phyloP scores from a whole-genome alignment of 2,113 vertebrate genomes.

The Agelaius phoeniceus region DNA sequence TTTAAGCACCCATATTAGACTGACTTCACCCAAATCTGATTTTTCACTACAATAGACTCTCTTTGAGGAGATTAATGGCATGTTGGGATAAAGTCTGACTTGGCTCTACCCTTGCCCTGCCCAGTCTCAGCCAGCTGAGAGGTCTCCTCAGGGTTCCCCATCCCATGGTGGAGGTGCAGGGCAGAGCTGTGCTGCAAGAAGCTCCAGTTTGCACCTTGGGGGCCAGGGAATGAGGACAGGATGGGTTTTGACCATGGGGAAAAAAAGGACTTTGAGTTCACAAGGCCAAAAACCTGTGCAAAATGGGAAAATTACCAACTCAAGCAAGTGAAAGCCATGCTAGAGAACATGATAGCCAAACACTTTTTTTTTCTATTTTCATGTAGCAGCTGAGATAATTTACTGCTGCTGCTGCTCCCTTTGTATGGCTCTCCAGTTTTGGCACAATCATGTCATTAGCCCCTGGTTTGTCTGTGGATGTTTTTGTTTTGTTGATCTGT shows the following conservation, averaged over 20 bases:
- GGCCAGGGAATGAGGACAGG: not conserved
- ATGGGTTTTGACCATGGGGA: not conserved
- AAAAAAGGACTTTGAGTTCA: not conserved
- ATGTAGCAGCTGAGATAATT: constrained; percentile 12
- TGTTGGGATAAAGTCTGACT: not conserved
- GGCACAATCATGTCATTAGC: not conserved
- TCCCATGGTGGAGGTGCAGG: rapidly evolving
- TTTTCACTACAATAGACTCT: not conserved
- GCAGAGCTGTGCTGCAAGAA: not conserved
- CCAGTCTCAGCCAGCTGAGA: not conserved
- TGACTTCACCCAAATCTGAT: not conserved
- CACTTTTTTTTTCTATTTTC: not conserved
- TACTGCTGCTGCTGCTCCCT: not conserved
- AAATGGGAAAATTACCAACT: not conserved
- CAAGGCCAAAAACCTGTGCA: not conserved
- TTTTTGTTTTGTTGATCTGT: not conserved
- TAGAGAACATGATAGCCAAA: not conserved
- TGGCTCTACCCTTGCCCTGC: not conserved
- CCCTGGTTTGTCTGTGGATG: not conserved
- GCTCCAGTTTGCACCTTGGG: not conserved
- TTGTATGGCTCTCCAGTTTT: not conserved
- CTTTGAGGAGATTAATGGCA: not conserved
- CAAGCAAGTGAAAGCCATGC: not conserved
- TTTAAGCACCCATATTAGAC: not conserved
- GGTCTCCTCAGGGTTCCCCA: not conserved